Evolutionary conservation across 2,113 vertebrate species (phyloP).

Genomic region (Saguinus midas): DNA sequence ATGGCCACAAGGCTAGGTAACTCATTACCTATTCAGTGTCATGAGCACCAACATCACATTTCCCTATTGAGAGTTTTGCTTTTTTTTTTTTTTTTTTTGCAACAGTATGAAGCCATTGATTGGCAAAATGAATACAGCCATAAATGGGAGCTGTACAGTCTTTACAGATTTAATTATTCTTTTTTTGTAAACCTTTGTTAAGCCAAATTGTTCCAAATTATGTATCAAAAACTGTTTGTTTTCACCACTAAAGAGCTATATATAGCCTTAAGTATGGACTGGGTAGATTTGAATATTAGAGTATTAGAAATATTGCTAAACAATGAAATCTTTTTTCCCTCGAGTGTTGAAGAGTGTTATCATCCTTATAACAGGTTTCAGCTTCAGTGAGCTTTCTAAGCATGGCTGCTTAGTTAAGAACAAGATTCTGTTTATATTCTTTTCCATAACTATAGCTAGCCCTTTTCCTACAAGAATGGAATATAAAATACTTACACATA

Average conservation of each 20-base stretch:
- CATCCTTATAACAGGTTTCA: slow-evolving; percentile 58
- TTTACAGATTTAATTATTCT: slow-evolving; percentile 54
- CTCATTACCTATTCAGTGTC: slow-evolving; percentile 36
- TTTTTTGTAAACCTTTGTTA: slow-evolving; percentile 42
- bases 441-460: slow-evolving; percentile 18
- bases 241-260: background rate
- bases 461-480: slow-evolving; percentile 53
- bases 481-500: slow-evolving; percentile 44
- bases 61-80: slow-evolving; percentile 39
- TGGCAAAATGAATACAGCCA: slow-evolving; percentile 48
- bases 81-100: slow-evolving; percentile 1
- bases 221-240: background rate
- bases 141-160: slow-evolving; percentile 33
- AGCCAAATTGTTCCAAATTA: slow-evolving; percentile 34
- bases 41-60: slow-evolving; percentile 33
- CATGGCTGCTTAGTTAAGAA: slow-evolving; percentile 51
- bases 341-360: background rate
- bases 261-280: slow-evolving; percentile 19
- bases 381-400: slow-evolving; percentile 57
- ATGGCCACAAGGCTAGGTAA: slow-evolving; percentile 32
- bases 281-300: slow-evolving; percentile 14
- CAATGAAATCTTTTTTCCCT: background rate
- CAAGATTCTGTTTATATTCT: slow-evolving; percentile 43
- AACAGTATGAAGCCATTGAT: slow-evolving; percentile 42
- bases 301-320: slow-evolving; percentile 60